These are phyloP conservation scores for Drosophila equinoxialis DNA, from an alignment of 1,140 invertebrate species.

Conservation along the genomic window DNA sequence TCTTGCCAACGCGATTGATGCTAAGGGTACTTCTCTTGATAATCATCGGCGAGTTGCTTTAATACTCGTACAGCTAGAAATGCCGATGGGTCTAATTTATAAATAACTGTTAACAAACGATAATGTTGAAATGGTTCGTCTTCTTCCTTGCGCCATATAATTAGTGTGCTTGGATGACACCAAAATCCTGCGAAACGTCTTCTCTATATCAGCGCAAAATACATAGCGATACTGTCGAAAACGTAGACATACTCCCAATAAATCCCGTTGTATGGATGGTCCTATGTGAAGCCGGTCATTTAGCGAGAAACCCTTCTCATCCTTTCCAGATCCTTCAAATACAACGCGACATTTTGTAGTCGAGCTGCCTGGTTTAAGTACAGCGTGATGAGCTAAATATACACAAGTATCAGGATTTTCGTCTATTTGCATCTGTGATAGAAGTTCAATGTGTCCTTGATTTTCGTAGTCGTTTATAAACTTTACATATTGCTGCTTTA, in stretches of 20 bases:
- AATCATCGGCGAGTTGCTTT: conserved; percentile 12
- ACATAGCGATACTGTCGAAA: conserved; percentile 1
- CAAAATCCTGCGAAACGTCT: no score
- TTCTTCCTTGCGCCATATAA: not conserved
- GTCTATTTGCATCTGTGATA: not conserved
- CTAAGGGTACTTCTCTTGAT: not conserved
- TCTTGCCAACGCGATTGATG: not conserved
- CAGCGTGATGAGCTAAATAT: not conserved
- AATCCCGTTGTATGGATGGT: no score
- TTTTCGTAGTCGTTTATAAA: not conserved
- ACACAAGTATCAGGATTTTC: not conserved
- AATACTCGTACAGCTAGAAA: conserved; percentile 19
- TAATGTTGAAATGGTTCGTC: not conserved
- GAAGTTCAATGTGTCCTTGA: not conserved
- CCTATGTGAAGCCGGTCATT: no score
- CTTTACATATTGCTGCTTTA: not conserved
- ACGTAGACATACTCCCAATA: no score
- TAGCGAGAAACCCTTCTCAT: no score
- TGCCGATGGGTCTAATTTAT: conserved; percentile 4
- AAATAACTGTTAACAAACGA: conserved; percentile 4
- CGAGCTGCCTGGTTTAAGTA: not conserved
- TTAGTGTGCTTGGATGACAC: no score
- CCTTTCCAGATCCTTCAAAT: not conserved
- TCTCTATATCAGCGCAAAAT: not conserved
- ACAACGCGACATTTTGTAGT: not conserved